These are phyloP conservation scores for Rugalucina vietnamica DNA, from an alignment of 2,888 invertebrate genomes.

Conservation along the genomic window DNA sequence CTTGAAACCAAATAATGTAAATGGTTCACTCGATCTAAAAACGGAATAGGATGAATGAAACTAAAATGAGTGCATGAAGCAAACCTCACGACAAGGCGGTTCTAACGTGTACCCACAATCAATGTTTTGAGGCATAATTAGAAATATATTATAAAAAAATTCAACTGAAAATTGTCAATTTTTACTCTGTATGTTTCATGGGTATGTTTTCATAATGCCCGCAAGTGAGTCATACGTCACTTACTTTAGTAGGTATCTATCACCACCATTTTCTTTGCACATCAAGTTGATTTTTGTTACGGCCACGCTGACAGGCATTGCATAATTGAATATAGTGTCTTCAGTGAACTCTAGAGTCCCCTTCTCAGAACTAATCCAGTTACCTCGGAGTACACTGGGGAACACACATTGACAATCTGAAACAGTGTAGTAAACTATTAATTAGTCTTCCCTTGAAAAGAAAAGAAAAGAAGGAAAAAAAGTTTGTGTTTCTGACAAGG, in stretches of 20 bases:
- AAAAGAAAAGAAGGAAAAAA: no score
- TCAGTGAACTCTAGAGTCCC: constrained; percentile 48
- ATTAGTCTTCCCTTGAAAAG: no score
- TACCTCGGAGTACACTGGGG: constrained; percentile 42
- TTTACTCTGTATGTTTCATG: no score
- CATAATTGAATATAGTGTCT: constrained; percentile 39
- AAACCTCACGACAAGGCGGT: not conserved
- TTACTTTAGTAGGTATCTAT: constrained; percentile 29
- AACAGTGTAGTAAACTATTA: not conserved
- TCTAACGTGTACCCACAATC: not conserved
- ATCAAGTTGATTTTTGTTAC: constrained; percentile 32
- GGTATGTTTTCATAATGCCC: no score
- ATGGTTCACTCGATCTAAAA: constrained; percentile 45
- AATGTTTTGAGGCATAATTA: no score
- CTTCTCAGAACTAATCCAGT: constrained; percentile 57
- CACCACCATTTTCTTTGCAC: constrained; percentile 35
- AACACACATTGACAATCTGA: constrained; percentile 37
- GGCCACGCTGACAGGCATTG: constrained; percentile 28
- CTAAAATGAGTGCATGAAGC: not conserved
- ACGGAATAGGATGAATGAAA: not conserved
- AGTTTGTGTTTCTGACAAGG: no score
- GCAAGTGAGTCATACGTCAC: no score
- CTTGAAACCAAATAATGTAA: constrained; percentile 33
- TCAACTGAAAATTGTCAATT: no score
- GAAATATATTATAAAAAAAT: no score